A percentile compares a stretch with the other conserved stretches of the same genome.
Conservation (phyloP, 2,888 invertebrate species). For the Apodemia hepburni region DNA sequence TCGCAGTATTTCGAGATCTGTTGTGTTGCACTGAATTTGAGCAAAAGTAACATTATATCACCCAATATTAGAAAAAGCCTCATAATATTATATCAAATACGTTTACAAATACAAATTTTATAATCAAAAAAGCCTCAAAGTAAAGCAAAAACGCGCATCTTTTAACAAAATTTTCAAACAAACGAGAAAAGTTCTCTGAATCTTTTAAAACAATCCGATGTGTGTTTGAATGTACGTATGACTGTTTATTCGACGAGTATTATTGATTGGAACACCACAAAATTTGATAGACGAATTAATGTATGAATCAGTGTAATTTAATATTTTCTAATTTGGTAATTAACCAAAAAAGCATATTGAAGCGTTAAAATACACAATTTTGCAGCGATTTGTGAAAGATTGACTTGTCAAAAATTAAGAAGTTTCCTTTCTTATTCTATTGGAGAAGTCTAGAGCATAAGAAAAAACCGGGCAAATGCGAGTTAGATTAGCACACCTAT, state of each 20-base stretch:
- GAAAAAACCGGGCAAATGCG: too few species aligned
- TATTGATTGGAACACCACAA: neutral
- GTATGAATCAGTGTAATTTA: too few species aligned
- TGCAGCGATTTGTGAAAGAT: too few species aligned
- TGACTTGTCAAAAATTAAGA: too few species aligned
- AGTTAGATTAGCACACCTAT: too few species aligned
- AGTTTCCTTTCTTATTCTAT: too few species aligned
- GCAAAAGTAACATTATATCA: constrained; percentile 5
- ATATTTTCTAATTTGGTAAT: too few species aligned
- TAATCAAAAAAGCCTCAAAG: constrained; percentile 6
- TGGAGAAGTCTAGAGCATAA: too few species aligned
- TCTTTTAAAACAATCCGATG: neutral
- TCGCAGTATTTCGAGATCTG: constrained; percentile 6
- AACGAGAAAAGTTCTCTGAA: too few species aligned
- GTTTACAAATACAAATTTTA: neutral
- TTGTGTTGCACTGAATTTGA: constrained; percentile 7
- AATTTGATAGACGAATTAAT: neutral
- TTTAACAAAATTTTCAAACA: neutral
- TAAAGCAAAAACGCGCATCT: neutral
- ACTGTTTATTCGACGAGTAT: too few species aligned
- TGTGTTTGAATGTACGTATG: neutral
- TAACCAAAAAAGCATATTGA: too few species aligned
- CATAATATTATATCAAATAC: neutral
- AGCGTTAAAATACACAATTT: too few species aligned
- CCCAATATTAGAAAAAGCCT: constrained; percentile 13